Evolutionary conservation across 2,113 vertebrate genomes (phyloP).

Genomic region (Chamaetylas fuelleborni): DNA sequence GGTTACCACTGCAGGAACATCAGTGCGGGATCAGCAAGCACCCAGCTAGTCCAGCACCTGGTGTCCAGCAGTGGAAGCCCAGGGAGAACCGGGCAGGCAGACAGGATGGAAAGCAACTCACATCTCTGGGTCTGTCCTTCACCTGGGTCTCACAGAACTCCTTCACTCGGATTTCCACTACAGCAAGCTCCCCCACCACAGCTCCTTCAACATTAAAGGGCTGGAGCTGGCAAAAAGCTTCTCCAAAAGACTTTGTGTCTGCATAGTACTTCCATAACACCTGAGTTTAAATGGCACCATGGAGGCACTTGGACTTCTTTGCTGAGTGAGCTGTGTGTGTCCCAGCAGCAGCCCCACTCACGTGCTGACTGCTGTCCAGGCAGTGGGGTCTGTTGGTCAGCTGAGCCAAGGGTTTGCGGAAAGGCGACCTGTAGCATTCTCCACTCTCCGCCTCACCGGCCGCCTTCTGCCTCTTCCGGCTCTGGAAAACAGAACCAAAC

Average conservation of each 20-base stretch:
- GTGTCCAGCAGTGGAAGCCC: neutral
- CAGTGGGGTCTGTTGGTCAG: constrained; percentile 75
- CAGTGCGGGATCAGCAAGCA: neutral
- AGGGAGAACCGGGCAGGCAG: neutral
- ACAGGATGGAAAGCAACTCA: neutral
- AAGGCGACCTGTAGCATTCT: constrained; percentile 79
- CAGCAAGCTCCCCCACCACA: neutral
- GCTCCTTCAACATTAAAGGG: neutral
- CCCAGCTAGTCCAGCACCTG: neutral
- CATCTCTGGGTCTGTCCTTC: neutral
- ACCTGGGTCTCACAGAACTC: neutral
- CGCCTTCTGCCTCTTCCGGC: constrained; percentile 74
- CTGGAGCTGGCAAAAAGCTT: neutral
- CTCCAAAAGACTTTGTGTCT: neutral
- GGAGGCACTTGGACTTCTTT: neutral
- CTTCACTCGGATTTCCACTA: neutral
- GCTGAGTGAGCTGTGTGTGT: neutral
- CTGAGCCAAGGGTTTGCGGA: constrained; percentile 83
- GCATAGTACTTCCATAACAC: neutral
- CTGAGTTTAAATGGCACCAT: neutral
- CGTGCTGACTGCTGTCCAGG: constrained; percentile 85
- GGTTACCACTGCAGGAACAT: neutral
- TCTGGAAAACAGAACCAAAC: constrained; percentile 68
- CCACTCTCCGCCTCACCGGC: neutral
- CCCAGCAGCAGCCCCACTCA: constrained; percentile 63